phyloP scores from a whole-genome alignment of 2,888 invertebrate species.

The Lepas anatifera region DNA sequence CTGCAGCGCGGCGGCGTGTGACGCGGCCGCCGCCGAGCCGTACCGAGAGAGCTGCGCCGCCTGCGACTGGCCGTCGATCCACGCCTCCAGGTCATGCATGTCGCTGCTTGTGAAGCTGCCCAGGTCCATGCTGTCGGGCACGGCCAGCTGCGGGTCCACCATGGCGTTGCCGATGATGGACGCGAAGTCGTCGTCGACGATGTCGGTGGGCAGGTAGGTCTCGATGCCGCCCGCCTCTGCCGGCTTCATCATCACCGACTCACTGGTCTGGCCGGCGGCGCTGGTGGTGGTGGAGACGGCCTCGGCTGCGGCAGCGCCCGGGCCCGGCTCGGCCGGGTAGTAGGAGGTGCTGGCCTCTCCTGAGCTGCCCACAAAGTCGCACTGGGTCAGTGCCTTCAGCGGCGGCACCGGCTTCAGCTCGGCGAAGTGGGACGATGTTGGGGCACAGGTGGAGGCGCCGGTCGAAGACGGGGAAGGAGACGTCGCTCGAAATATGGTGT shows the following conservation, averaged over 20 bases:
- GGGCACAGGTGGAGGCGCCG: conserved; percentile 14
- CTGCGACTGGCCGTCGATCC: conserved; percentile 52
- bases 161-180: conserved; percentile 57
- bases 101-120: conserved; percentile 25
- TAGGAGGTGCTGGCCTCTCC: conserved; percentile 19
- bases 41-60: conserved; percentile 16
- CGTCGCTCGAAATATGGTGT: conserved; percentile 18
- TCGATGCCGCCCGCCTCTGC: not conserved
- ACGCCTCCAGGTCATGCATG: conserved; percentile 68
- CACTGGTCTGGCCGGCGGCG: conserved; percentile 63
- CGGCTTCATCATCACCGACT: conserved; percentile 50
- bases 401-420: conserved; percentile 77
- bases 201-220: conserved; percentile 20
- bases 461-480: conserved; percentile 18
- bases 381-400: conserved; percentile 24
- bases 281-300: conserved; percentile 68
- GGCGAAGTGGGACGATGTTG: conserved; percentile 40
- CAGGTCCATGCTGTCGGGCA: conserved; percentile 41
- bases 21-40: conserved; percentile 1
- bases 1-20: conserved; percentile 31
- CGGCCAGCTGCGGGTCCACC: conserved; percentile 36
- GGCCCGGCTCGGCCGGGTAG: conserved; percentile 19
- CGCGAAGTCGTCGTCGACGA: conserved; percentile 31
- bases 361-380: conserved; percentile 3
- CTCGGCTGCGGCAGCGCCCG: conserved; percentile 22